Base-by-base conservation (phyloP, 1,140 invertebrate species). In the Leptonema lineaticorne region DNA sequence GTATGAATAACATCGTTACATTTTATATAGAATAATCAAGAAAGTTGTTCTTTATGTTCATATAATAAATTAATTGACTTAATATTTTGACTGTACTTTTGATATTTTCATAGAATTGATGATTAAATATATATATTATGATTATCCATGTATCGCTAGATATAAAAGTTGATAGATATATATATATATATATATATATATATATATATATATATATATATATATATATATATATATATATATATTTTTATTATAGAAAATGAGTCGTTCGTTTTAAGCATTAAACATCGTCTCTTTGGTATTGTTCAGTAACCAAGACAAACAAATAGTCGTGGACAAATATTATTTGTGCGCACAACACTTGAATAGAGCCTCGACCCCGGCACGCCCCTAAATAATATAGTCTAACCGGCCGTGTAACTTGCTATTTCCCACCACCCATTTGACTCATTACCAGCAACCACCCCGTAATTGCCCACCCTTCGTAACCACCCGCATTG, bases 331-430 rank as follows among this genome's bases (percentile, higher is more conserved):
- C n/a, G 7, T 37, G 28, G 58, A 64, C 62, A 64, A 64, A 64
- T 64, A 64, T 64, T 64, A 46, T 18, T 26, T n/a, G 46, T 64
- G 24, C 11, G 45, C 45, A 64, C 41, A 53, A 64, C 62, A 64
- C 62, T 64, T 46, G 62, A 64, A 29, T 16, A 18, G 11, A 33
- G 5, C 30, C 11, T 41, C 29, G 24, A 11, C 58, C 24, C 29
- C 58, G 58, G 26, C 62, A 22, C 24, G 27, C 50, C 33, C 37
- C 9, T 29, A n/a, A 64, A 64, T 64, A 64, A 50, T 64, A 46
- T 26, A 50, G 11, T 22, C 29, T 64, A 64, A 64, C 62, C 27
- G 62, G 45, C 62, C 45, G 62, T 50, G 24, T 62, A 62, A 62
- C 59, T n/a, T n/a, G n/a, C n/a, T n/a, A n/a, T n/a, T n/a, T n/a